Conservation (phyloP, 2,113 vertebrate genomes). For the Grammomys surdaster region DNA sequence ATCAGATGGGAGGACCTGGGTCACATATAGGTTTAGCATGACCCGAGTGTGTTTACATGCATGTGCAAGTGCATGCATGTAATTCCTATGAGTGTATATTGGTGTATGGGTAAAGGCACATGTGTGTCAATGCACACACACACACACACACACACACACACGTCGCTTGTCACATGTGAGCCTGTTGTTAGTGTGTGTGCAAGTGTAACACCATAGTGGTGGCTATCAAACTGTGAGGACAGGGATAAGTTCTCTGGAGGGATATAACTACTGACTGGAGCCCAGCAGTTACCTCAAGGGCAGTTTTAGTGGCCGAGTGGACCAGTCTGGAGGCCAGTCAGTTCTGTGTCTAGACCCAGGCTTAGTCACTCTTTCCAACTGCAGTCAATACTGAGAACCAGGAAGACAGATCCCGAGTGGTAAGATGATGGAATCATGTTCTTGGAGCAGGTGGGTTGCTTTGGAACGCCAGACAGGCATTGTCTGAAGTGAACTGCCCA, state of each 20-base stretch:
- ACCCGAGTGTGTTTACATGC: not conserved
- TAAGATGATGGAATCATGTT: fast-evolving
- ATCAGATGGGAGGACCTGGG: fast-evolving
- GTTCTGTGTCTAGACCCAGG: not conserved
- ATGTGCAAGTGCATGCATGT: not conserved
- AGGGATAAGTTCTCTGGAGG: not conserved
- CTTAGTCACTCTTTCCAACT: not conserved
- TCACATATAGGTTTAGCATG: fast-evolving
- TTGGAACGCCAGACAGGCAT: not conserved
- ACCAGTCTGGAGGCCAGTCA: not conserved
- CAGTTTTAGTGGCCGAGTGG: too few species aligned
- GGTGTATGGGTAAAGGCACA: too few species aligned
- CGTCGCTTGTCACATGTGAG: not conserved
- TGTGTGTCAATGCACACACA: not conserved
- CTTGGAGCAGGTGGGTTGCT: not conserved
- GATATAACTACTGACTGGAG: not conserved
- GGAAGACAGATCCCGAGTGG: too few species aligned
- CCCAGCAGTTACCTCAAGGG: too few species aligned
- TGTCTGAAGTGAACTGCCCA: not conserved
- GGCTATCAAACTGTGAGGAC: not conserved
- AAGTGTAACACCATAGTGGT: fast-evolving
- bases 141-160: too few species aligned
- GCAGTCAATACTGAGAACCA: too few species aligned
- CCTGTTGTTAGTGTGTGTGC: not conserved
- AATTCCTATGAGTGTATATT: not conserved